These are phyloP conservation scores for Picathartes gymnocephalus DNA, from an alignment of 2,113 vertebrate species.

Conservation along the genomic window DNA sequence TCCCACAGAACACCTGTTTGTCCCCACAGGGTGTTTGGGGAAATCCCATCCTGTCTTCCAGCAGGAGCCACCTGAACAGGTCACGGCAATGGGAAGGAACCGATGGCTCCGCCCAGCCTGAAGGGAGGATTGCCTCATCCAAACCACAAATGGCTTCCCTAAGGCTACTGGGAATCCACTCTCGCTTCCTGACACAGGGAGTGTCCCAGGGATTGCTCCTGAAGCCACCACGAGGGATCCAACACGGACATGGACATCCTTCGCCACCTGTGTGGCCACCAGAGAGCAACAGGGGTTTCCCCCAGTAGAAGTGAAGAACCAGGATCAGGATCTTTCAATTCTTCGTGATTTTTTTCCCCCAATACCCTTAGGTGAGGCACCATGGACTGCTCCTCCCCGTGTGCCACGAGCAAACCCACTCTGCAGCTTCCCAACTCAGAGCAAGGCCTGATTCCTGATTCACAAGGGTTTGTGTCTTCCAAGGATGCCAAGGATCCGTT, in stretches of 20 bases:
- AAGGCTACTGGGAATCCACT: neutral
- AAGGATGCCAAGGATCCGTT: rapidly evolving
- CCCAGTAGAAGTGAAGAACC: neutral
- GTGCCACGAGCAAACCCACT: rapidly evolving
- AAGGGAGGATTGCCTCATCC: neutral
- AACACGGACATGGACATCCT: rapidly evolving
- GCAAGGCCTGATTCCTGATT: rapidly evolving
- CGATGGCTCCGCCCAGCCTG: neutral
- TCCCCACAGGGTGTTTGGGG: neutral
- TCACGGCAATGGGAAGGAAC: rapidly evolving
- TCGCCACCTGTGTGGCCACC: too few species aligned
- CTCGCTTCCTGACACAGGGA: rapidly evolving
- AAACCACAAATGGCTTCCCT: neutral
- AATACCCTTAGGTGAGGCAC: neutral
- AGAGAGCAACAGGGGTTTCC: rapidly evolving
- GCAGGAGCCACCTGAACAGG: neutral
- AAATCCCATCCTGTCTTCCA: rapidly evolving
- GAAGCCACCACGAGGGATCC: rapidly evolving
- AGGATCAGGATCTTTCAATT: neutral
- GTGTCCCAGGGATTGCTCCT: neutral
- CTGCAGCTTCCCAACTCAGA: rapidly evolving
- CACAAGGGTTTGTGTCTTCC: neutral
- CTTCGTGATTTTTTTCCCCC: neutral
- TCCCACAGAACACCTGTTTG: too few species aligned
- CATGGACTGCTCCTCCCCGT: rapidly evolving